Evolutionary conservation across 2,113 vertebrate genomes (phyloP).

Genomic region (Nansenia antarctica): DNA sequence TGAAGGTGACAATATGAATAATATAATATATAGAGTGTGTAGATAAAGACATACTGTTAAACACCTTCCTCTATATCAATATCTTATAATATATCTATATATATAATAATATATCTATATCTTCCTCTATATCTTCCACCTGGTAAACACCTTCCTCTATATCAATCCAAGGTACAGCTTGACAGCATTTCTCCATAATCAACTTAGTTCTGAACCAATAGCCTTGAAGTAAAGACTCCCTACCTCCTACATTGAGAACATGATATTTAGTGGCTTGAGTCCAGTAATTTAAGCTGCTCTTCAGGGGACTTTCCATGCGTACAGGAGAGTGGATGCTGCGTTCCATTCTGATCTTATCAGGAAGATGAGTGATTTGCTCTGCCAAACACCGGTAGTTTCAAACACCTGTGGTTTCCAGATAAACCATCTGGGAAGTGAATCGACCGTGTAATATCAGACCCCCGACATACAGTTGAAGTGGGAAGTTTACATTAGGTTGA

Average conservation of each 20-base stretch:
- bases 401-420: slow-evolving; percentile 3
- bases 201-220: not conserved
- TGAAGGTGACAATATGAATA: too few species aligned
- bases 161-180: too few species aligned
- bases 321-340: not conserved
- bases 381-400: not conserved
- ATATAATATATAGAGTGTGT: too few species aligned
- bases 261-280: not conserved
- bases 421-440: not conserved
- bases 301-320: not conserved
- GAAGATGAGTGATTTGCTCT: not conserved
- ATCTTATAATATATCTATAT: too few species aligned
- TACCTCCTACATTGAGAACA: slow-evolving; percentile 9
- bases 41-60: too few species aligned
- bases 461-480: not conserved
- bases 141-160: too few species aligned
- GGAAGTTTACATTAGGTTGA: too few species aligned
- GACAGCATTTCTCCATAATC: not conserved
- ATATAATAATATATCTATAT: too few species aligned
- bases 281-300: not conserved
- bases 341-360: not conserved
- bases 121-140: too few species aligned
- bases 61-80: slow-evolving; percentile 11
- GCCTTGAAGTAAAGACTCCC: not conserved
- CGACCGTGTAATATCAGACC: slow-evolving; percentile 10